Base-by-base conservation (phyloP, 2,797 vertebrate species). In the Characodon lateralis region DNA sequence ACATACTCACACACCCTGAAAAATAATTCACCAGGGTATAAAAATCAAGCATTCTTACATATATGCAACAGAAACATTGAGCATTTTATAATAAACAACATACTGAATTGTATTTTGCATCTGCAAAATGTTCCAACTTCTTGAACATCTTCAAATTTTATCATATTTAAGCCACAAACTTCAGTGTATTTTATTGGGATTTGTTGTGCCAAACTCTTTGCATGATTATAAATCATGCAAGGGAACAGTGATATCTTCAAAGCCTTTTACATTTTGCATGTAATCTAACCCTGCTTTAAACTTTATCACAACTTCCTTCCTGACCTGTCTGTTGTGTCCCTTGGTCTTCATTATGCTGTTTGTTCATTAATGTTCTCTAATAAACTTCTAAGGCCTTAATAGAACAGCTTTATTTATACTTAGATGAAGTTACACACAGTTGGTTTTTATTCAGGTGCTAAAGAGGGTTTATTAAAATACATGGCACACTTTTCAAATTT, bases 1-100 rank as follows among this genome's bases (percentile, higher is more conserved):
- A 83, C 77, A 50, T 1, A 72, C 58, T 82, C 35, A 26, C 69
- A 84, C 12, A 43, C 22, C 22, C 10, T 43, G 39, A 41, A 68
- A 68, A 68, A 66, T 6, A 41, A 68, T 41, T 9, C 65, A 68
- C 22, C 35, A 24, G 5, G 22, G 65, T 6, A n/a, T 12, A 43
- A 68, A 43, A 35, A 43, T 24, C 5, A 0, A n/a, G 12, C 39
- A 43, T 68, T 68, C 2, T n/a, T 68, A 68, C 39, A 68, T 41
- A 13, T 24, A 20, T 24, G 5, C 22, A 68, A n/a, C 39, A 43
- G 39, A 66, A 66, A 41, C 43, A 14, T 5, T 66, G 10, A 41
- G 10, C 22, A 20, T 13, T 53, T 20, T 53, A 53, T 53, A 20
- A 18, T 20, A 20, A 53, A 53, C 16, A 53, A 22, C 51, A 53